Evolutionary conservation across 2,888 invertebrate genomes (phyloP), one percentile per base, ranked within the genome.

Genomic region (Kryphioiulus occultus): DNA sequence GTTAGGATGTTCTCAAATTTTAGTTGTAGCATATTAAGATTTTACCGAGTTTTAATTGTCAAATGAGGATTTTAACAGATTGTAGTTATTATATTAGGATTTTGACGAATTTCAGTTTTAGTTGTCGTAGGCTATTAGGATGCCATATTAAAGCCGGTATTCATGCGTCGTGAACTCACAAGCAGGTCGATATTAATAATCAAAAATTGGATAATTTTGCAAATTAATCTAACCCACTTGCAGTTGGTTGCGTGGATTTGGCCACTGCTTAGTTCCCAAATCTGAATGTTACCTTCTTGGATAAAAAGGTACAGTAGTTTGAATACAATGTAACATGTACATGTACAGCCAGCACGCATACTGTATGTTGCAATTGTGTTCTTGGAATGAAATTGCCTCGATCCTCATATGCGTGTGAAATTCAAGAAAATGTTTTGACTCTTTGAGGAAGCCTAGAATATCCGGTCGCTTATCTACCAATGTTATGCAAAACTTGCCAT

Each of bases 131-230:
- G n/a, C n/a, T n/a, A n/a, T n/a, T n/a, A n/a, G n/a, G n/a, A n/a
- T n/a, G n/a, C n/a, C n/a, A n/a, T n/a, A n/a, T n/a, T n/a, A n/a
- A 17, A 22, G 12, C 4, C 26, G 26, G 17, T 15, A 30, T 26
- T 30, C 10, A 78, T 78, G 30, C 12, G 3, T 30, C 15, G 26
- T 78, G 78, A 78, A 78, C 78, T 30, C 26, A 15, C 15, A 78
- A 30, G 78, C 78, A 78, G 30, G 78, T 78, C 78, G 17, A 78
- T 78, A 30, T 78, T 78, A 68, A 78, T 30, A 78, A 78, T 30
- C 78, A 1, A 26, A 78, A 78, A 78, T 22, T 68, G 22, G 22
- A 68, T 68, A 68, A 68, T n/a, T 78, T 78, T 78, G 15, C 26
- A 44, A 44, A 44, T 44, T 44, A 44, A 44, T 44, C 1, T 44